phyloP scores from a whole-genome alignment of 2,797 vertebrate genomes.

The Alectoris magna region DNA sequence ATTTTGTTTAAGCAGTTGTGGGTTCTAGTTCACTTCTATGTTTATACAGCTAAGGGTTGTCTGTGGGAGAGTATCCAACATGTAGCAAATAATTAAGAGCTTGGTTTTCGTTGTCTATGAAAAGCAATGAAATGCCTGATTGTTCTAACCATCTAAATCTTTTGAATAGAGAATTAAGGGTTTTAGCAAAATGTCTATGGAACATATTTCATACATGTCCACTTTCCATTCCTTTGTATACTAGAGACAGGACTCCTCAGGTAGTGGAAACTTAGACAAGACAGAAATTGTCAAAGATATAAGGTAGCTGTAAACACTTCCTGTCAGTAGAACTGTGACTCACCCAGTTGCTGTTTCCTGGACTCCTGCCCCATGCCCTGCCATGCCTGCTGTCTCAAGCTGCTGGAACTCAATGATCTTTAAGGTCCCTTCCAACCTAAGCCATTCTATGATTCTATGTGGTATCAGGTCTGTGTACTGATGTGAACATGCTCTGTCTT shows the following conservation, averaged over 20 bases:
- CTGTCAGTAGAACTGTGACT: background rate
- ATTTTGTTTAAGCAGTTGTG: background rate
- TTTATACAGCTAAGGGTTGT: background rate
- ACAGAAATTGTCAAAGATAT: background rate
- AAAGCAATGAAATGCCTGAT: background rate
- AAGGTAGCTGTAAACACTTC: background rate
- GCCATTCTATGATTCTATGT: too few relatives aligned
- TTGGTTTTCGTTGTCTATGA: background rate
- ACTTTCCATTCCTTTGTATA: rapidly evolving
- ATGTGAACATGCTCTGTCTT: rapidly evolving
- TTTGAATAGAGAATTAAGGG: rapidly evolving
- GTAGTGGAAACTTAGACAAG: background rate
- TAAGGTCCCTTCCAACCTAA: too few relatives aligned
- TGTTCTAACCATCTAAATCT: background rate
- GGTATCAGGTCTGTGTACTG: background rate
- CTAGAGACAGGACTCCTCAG: background rate
- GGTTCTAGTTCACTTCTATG: rapidly evolving
- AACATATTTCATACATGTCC: background rate
- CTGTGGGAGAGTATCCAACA: background rate
- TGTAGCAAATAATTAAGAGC: background rate
- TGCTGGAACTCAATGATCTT: too few relatives aligned
- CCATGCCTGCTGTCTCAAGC: background rate
- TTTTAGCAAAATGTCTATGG: background rate
- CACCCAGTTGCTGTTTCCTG: background rate
- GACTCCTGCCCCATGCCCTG: background rate